Base-by-base conservation (phyloP, 2,113 vertebrate genomes). In the Paratilapia polleni region DNA sequence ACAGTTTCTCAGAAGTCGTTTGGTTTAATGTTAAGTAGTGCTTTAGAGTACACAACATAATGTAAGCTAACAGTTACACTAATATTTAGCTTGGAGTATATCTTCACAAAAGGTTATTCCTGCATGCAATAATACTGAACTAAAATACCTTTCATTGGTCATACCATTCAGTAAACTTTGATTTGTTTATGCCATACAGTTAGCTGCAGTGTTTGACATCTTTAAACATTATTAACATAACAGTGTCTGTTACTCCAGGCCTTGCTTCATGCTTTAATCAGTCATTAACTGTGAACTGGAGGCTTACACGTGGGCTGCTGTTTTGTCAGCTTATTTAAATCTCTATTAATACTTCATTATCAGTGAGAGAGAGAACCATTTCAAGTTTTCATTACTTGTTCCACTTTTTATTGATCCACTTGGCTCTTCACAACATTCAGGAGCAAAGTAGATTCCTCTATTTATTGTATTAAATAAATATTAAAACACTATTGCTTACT, bases 381-480 rank as follows among this genome's bases (percentile, higher is more conserved):
- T 75, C 5, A 20, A 61, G 75, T 43, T 89, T 90, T 28, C 10
- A 83, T 89, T 83, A 9, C 58, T 22, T 57, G 26, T 61, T 81
- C 43, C 73, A 54, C 19, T 63, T 52, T 41, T 80, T 87, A 85
- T 90, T 82, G 84, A 87, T 88, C 34, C n/a, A 61, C n/a, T 81
- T 75, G 73, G 80, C 63, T 56, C 63, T 24, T 76, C 34, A 1
- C 4, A 68, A 59, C 75, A 81, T 78, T 63, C 41, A 22, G 52
- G 6, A 34, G 54, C 20, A 59, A 73, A 87, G 77, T 58, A 63
- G 80, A 86, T 70, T 57, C 31, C 62, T 57, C 22, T 62, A 14
- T 60, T 83, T 15, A 87, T 57, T 78, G 57, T 68, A 80, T 86
- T 81, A 49, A 76, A 80, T 13, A 6, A 36, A 34, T 22, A 47